Conservation (phyloP, 2,113 vertebrate genomes). For the Oreochromis spilurus region DNA sequence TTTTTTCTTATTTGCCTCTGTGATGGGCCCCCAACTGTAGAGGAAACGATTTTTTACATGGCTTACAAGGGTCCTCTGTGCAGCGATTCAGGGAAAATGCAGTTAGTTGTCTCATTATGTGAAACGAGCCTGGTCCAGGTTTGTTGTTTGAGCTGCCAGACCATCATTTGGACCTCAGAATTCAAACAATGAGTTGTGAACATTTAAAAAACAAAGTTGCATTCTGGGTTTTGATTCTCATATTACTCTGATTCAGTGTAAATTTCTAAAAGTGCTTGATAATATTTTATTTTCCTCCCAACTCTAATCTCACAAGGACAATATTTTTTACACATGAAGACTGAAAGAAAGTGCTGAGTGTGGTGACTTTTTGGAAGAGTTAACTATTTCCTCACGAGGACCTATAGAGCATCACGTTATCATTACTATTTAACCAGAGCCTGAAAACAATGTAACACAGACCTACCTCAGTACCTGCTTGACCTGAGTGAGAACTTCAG, state of each 20-base stretch:
- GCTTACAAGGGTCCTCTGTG: neutral
- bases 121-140: neutral
- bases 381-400: neutral
- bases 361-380: constrained; percentile 18
- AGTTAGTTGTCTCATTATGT: neutral
- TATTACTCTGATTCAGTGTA: neutral
- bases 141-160: neutral
- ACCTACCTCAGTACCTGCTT: constrained; percentile 35
- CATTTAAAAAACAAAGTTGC: neutral
- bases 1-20: neutral
- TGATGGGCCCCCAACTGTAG: neutral
- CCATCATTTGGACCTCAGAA: neutral
- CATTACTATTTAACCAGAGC: constrained; percentile 22
- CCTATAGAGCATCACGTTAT: constrained; percentile 20
- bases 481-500: constrained; percentile 41
- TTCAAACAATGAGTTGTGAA: neutral
- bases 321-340: neutral
- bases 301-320: neutral
- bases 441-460: neutral
- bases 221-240: neutral
- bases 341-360: neutral
- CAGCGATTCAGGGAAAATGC: neutral
- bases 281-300: neutral
- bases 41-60: neutral
- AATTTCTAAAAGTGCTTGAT: neutral